These are phyloP conservation scores for Archilochus colubris DNA, from an alignment of 2,113 vertebrate species.

Conservation along the genomic window DNA sequence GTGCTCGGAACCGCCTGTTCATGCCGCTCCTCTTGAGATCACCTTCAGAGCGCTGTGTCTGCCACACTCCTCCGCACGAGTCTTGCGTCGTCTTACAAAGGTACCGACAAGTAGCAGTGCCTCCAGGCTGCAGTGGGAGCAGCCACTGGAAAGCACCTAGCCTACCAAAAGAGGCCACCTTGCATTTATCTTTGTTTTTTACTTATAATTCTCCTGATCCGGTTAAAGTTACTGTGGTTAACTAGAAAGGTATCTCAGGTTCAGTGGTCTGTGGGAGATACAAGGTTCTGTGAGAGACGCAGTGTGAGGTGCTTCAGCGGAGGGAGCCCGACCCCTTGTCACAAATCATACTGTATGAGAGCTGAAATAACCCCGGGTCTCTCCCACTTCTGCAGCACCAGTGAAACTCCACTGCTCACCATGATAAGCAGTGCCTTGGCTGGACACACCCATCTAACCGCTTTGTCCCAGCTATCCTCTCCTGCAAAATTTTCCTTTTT, in stretches of 20 bases:
- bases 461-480: not conserved
- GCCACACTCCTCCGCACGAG: too few species aligned
- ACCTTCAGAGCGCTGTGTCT: too few species aligned
- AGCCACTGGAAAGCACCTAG: not conserved
- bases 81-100: not conserved
- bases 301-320: not conserved
- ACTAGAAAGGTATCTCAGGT: not conserved
- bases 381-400: not conserved
- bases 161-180: not conserved
- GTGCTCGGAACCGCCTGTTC: accelerated
- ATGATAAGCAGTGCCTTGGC: not conserved
- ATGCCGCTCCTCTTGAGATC: not conserved
- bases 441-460: not conserved
- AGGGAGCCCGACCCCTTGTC: not conserved
- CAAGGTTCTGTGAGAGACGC: not conserved
- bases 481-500: not conserved
- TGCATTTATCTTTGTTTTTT: not conserved
- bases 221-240: not conserved
- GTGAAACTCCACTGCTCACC: not conserved
- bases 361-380: not conserved
- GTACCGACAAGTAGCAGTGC: not conserved
- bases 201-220: not conserved
- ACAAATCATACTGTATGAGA: not conserved
- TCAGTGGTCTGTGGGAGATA: not conserved
- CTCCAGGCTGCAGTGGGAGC: not conserved